These are phyloP conservation scores for Ceramica pisi DNA, from an alignment of 2,888 invertebrate genomes.

Conservation along the genomic window DNA sequence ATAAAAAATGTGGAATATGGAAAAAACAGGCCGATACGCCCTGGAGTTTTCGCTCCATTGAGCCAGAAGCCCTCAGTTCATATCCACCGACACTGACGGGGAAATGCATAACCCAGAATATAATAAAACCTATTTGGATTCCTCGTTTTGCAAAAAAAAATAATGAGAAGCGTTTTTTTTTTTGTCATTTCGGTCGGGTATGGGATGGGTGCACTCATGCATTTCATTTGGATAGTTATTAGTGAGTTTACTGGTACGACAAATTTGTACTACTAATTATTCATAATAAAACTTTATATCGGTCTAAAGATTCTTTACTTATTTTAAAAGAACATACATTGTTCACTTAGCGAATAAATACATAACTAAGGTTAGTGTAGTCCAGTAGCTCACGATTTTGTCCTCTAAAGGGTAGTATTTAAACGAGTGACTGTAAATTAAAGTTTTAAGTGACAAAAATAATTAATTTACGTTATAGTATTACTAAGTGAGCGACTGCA, in stretches of 20 bases:
- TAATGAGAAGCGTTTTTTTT: background rate
- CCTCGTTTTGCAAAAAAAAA: constrained; percentile 8
- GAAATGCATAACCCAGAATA: constrained; percentile 51
- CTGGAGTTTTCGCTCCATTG: constrained; percentile 57
- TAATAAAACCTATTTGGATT: constrained; percentile 25
- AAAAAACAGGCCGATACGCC: constrained; percentile 49
- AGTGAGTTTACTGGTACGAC: background rate
- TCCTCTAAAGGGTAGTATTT: too few species aligned
- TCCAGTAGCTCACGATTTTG: too few species aligned
- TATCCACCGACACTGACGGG: constrained; percentile 49
- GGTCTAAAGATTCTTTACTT: too few species aligned
- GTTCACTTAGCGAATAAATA: too few species aligned
- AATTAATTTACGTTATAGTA: too few species aligned
- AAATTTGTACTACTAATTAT: background rate
- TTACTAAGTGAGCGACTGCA: too few species aligned
- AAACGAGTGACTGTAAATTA: too few species aligned
- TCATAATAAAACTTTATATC: too few species aligned
- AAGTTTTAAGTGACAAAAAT: too few species aligned
- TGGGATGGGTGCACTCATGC: background rate
- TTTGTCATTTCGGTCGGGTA: background rate
- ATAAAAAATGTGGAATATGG: constrained; percentile 39
- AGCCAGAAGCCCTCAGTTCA: constrained; percentile 62
- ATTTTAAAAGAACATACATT: too few species aligned
- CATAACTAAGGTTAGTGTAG: too few species aligned
- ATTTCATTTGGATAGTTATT: background rate